Base-by-base conservation (phyloP, 2,797 vertebrate genomes). In the Coracias cyanogaster region DNA sequence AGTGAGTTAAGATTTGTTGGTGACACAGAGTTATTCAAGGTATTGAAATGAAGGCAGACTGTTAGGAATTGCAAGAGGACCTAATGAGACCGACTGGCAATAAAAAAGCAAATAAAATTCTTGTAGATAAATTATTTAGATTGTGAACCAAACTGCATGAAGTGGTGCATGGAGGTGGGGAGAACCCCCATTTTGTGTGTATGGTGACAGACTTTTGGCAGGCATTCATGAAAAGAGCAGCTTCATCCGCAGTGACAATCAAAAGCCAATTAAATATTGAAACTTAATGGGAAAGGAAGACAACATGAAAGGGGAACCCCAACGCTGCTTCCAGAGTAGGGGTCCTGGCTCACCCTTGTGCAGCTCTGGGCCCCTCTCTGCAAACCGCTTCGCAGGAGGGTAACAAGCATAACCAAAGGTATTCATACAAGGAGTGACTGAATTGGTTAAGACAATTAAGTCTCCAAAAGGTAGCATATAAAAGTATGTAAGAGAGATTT, bases 111-210 rank as follows among this genome's bases (percentile, higher is more conserved):
- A 49, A 83, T 37, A 4, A 43, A 71, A 65, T 46, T 72, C 14
- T 82, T 69, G 49, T 4, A 78, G 73, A 46, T 61, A 61, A 91
- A 78, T 31, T 5, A 15, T 15, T 15, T 78, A 76, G 15, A n/a
- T 41, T 35, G 20, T 55, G 54, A 89, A 55, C 8, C 3, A 83
- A 69, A 65, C 14, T 22, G 26, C 35, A 29, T 19, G 18, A 79
- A 46, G 43, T 8, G 21, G 22, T 29, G 8, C 4, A 2, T 6
- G 10, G 2, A 12, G 2, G 12, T 4, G 3, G 10, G 28, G 5
- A 69, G 2, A 62, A 12, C 2, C 3, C 7, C 16, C 9, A 20
- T 0, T 37, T 70, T 64, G 4, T 33, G 25, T 72, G 21, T 16
- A 4, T 7, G 13, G 5, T 31, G 29, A 58, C 2, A 2, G 49